Evolutionary conservation across 2,888 invertebrate genomes (phyloP).

Genomic region (Hedya salicella): DNA sequence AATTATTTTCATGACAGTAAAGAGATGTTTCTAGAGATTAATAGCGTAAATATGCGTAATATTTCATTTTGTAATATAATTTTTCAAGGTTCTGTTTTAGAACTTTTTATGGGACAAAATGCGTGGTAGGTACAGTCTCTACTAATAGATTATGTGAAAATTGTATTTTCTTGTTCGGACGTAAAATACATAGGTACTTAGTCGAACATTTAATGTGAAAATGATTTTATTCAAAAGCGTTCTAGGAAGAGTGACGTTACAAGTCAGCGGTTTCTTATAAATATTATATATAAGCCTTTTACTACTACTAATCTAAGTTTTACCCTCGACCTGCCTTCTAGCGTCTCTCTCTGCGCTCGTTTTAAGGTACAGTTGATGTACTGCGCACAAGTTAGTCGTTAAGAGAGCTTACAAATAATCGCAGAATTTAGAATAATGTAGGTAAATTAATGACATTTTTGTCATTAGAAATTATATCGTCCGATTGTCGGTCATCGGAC

Average conservation of each 20-base stretch:
- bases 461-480: not conserved
- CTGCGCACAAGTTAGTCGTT: conserved; percentile 9
- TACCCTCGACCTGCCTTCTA: conserved; percentile 45
- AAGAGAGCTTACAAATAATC: conserved; percentile 21
- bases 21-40: no score
- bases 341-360: not conserved
- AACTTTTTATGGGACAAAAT: no score
- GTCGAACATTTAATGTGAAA: no score
- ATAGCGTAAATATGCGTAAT: no score
- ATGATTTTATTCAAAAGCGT: conserved; percentile 30
- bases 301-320: conserved; percentile 48
- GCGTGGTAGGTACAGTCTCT: no score
- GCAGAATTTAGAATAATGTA: conserved; percentile 15
- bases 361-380: not conserved
- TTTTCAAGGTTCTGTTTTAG: no score
- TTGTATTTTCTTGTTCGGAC: not conserved
- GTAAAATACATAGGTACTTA: no score
- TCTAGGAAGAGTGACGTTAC: conserved; percentile 16
- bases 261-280: conserved; percentile 26
- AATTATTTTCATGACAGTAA: no score
- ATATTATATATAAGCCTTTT: conserved; percentile 44
- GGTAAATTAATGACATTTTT: conserved; percentile 9
- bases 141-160: no score
- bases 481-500: conserved; percentile 3
- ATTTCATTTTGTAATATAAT: no score